A percentile compares a stretch with the other conserved stretches of the same genome.
Conservation (phyloP, 2,113 vertebrate genomes). For the Varanus komodoensis region DNA sequence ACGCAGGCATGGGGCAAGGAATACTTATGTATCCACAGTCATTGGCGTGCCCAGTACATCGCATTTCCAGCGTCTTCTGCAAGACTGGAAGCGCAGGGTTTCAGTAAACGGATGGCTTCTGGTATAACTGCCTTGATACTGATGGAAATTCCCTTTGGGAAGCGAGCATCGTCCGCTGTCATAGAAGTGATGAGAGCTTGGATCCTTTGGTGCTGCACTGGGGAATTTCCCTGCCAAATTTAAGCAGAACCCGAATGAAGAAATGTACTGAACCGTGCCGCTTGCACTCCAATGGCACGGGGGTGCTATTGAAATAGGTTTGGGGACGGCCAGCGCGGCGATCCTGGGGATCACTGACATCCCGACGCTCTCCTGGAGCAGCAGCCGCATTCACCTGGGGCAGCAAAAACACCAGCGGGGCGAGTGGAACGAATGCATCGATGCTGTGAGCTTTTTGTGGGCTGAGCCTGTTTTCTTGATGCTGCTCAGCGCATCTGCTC, state of each 20-base stretch:
- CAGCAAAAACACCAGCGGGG: too few relatives aligned
- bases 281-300: slow-evolving; percentile 34
- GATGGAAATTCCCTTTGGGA: slow-evolving; percentile 2
- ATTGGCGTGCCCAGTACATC: background rate
- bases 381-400: too few relatives aligned
- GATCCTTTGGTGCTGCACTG: slow-evolving; percentile 45
- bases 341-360: background rate
- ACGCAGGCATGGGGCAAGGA: background rate
- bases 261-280: slow-evolving; percentile 14
- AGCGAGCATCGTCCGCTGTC: background rate
- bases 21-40: background rate
- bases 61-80: background rate
- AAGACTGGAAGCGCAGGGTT: background rate
- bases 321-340: background rate
- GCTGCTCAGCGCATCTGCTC: too few relatives aligned
- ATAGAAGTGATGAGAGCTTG: slow-evolving; percentile 37
- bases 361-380: background rate
- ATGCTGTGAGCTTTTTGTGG: too few relatives aligned
- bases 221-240: slow-evolving; percentile 36
- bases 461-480: too few relatives aligned
- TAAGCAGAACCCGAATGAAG: slow-evolving; percentile 33
- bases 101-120: background rate
- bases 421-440: too few relatives aligned
- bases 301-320: background rate
- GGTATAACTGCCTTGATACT: background rate